phyloP scores from a whole-genome alignment of 2,888 invertebrate species.

The Andrena chrysosceles region DNA sequence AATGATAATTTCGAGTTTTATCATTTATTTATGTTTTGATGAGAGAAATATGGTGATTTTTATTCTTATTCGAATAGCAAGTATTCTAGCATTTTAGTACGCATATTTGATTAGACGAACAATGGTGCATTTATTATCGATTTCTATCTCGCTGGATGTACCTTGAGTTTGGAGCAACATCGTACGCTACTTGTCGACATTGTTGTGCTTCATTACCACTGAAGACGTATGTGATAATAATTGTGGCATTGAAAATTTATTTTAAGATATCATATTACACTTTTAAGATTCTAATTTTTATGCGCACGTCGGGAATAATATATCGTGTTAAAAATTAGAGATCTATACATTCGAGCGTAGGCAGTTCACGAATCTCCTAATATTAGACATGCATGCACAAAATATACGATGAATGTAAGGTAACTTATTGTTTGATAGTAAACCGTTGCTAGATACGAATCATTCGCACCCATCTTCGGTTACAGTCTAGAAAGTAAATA shows the following conservation, averaged over 20 bases:
- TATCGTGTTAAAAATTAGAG: constrained; percentile 5
- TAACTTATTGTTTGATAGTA: constrained; percentile 3
- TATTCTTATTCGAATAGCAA: constrained; percentile 18
- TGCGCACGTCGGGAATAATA: constrained; percentile 5
- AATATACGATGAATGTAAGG: constrained; percentile 18
- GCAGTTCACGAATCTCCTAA: constrained; percentile 6
- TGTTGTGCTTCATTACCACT: constrained; percentile 5
- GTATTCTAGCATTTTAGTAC: background rate
- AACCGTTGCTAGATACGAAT: background rate
- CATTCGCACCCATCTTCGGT: constrained; percentile 9
- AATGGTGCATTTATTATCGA: constrained; percentile 33
- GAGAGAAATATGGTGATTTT: constrained; percentile 10
- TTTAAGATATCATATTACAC: constrained; percentile 1
- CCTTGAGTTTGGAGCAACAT: constrained; percentile 30
- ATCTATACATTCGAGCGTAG: constrained; percentile 6
- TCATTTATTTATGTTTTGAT: background rate
- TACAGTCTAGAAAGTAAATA: background rate
- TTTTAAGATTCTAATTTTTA: constrained; percentile 14
- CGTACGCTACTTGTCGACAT: constrained; percentile 1
- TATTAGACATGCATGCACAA: background rate
- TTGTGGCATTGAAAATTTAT: constrained; percentile 36
- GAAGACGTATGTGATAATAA: constrained; percentile 39
- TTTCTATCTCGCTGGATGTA: background rate
- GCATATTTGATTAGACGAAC: background rate
- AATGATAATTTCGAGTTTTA: constrained; percentile 2